Base-by-base conservation (phyloP, 1,140 invertebrate genomes). In the Odontomachus brunneus region DNA sequence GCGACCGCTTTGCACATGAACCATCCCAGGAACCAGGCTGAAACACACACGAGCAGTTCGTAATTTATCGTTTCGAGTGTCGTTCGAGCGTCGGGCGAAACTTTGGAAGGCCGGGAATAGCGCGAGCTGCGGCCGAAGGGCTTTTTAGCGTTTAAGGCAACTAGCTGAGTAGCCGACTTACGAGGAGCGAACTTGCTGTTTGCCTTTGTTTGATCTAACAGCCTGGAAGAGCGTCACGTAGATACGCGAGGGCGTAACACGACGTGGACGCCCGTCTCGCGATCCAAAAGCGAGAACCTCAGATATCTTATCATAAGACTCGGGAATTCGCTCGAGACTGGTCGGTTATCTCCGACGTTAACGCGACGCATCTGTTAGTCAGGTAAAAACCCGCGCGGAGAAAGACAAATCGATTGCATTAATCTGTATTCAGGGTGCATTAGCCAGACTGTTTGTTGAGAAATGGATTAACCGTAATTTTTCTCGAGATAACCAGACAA, bases 1-100 rank as follows among this genome's bases (percentile, higher is more conserved):
- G 98, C 97, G 26, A 98, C 97, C 2, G 97, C 97, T 94, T 99
- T 99, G 94, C 98, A 99, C 97, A 99, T 97, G 93, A 97, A 96
- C 96, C 97, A 97, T 71, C 98, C 98, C 66, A 99, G 96, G 85
- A 98, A 96, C 98, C 98, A 99, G 80, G 98, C 98, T 99, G 95
- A 55, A 96, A 96, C 90, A 92, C 90, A 91, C 9, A 44, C 38
- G 38, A 44, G 38, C 38, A 88, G 53, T 83, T 22, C 24, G 65
- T 9, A 53, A 73, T 85, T 87, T 82, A 87, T 75, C 55, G 51
- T 81, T 84, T 38, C 29, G 44, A 65, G 62, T 55, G 57, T 55
- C 38, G 1, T 2, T 24, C 26, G 48, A 44, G 38, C 9, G 38
- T 44, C 38, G 38, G 38, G 38, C 19, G 3, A 14, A 72, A 66